Percentiles rank a stretch among this genome's conserved stretches.
Evolutionary conservation across 2,888 invertebrate species (phyloP).

Genomic region (Brachyopa scutellaris): DNA sequence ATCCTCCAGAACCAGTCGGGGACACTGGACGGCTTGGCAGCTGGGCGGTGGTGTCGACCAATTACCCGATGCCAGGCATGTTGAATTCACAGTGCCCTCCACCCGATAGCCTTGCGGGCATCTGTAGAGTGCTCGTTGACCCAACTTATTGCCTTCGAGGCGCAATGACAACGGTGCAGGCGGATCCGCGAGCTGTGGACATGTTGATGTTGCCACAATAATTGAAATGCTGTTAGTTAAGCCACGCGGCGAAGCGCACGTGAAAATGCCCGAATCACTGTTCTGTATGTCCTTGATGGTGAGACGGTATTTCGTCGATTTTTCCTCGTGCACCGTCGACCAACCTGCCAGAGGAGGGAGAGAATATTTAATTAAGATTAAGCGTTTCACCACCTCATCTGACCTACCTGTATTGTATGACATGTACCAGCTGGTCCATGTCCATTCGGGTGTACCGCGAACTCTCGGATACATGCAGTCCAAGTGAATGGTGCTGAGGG

Average conservation of each 20-base stretch:
- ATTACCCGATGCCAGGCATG: constrained; percentile 91
- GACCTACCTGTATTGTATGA: constrained; percentile 89
- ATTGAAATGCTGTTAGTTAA: constrained; percentile 84
- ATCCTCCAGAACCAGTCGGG: constrained; percentile 86
- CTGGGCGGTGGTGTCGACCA: constrained; percentile 90
- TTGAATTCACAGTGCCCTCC: constrained; percentile 89
- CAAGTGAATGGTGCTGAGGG: constrained; percentile 89
- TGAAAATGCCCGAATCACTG: constrained; percentile 92
- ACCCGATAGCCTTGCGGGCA: constrained; percentile 92
- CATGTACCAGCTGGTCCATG: constrained; percentile 91
- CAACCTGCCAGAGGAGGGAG: constrained; percentile 77
- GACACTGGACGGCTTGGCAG: constrained; percentile 91
- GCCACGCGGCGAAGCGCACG: constrained; percentile 91
- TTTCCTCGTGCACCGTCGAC: constrained; percentile 83
- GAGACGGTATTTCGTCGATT: constrained; percentile 90
- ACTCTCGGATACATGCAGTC: constrained; percentile 91
- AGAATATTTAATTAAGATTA: constrained; percentile 70
- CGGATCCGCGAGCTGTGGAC: constrained; percentile 85
- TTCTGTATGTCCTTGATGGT: constrained; percentile 91
- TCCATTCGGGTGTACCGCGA: constrained; percentile 93
- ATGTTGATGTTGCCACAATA: constrained; percentile 87
- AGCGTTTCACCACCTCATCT: constrained; percentile 34
- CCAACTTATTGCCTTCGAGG: constrained; percentile 90
- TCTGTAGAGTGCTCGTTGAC: constrained; percentile 85
- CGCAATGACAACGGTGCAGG: constrained; percentile 86